These are phyloP conservation scores for Solenopsis invicta DNA, from an alignment of 1,140 invertebrate species.

Conservation along the genomic window DNA sequence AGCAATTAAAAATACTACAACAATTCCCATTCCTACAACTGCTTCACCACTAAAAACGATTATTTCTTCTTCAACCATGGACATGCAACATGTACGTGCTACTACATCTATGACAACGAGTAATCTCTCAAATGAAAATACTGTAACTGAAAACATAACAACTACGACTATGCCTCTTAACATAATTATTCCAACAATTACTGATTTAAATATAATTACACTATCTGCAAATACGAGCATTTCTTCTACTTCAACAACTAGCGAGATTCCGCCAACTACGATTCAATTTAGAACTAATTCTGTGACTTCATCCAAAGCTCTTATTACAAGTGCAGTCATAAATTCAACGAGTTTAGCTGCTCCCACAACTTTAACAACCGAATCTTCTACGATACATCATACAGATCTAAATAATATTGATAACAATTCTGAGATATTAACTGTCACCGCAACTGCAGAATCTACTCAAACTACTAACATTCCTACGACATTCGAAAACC, in stretches of 20 bases:
- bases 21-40: not conserved
- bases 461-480: not conserved
- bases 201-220: not conserved
- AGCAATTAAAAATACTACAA: not conserved
- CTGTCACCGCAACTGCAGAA: not conserved
- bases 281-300: not conserved
- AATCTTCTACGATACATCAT: not conserved
- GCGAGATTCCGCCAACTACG: not conserved
- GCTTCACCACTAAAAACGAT: not conserved
- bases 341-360: not conserved
- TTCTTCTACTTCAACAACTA: not conserved
- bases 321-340: not conserved
- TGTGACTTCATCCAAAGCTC: not conserved
- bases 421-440: not conserved
- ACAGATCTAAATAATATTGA: not conserved
- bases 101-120: not conserved
- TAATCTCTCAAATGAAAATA: not conserved
- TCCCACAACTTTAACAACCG: not conserved
- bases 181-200: not conserved
- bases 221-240: not conserved
- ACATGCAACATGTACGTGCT: not conserved
- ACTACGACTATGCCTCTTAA: not conserved
- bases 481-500: not conserved
- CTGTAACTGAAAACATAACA: not conserved
- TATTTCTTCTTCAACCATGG: slow-evolving; percentile 5